These are phyloP conservation scores for Uropsilus gracilis DNA, from an alignment of 2,113 vertebrate species.

Conservation along the genomic window DNA sequence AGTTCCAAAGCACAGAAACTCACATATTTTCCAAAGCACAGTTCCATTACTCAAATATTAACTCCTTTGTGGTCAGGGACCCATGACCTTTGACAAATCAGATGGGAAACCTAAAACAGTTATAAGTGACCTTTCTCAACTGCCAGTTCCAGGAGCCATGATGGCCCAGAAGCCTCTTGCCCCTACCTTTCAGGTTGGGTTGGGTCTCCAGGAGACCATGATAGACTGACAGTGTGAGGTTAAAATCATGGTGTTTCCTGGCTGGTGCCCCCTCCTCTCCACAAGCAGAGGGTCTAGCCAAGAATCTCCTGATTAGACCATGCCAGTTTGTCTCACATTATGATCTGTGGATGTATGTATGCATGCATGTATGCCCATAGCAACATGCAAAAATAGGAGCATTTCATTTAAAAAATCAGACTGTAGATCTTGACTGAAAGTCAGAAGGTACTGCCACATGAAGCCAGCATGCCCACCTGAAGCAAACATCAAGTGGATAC, in stretches of 20 bases:
- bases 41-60: neutral
- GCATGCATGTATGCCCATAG: neutral
- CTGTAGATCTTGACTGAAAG: neutral
- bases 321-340: too few relatives aligned
- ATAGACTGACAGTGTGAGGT: neutral
- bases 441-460: neutral
- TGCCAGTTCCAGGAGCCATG: neutral
- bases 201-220: neutral
- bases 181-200: neutral
- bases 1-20: too few relatives aligned
- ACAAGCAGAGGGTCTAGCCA: neutral
- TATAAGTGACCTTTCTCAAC: neutral
- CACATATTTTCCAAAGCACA: neutral
- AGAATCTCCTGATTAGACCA: neutral
- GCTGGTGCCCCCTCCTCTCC: neutral
- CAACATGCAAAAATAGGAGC: neutral
- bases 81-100: neutral
- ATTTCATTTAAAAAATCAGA: neutral
- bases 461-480: neutral
- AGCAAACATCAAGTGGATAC: neutral
- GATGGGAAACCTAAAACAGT: neutral
- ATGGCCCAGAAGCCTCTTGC: neutral
- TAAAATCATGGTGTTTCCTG: too few relatives aligned
- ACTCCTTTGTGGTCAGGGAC: neutral
- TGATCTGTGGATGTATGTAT: neutral